A percentile compares a stretch with the other conserved stretches of the same genome.
phyloP scores from a whole-genome alignment of 2,888 invertebrate genomes.

The Notodonta ziczac region DNA sequence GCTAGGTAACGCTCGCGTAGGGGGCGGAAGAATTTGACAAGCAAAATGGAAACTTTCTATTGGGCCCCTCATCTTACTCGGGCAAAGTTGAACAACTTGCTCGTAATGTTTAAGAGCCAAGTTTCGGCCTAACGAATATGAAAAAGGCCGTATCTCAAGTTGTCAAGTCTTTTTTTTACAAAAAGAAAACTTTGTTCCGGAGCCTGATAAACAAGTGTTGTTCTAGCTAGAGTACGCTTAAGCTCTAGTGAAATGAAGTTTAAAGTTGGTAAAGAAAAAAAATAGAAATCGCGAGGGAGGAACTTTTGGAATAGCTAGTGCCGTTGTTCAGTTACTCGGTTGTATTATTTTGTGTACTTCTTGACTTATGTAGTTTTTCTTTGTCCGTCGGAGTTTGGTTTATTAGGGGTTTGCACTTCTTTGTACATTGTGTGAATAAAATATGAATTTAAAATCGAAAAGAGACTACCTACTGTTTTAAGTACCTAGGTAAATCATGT shows the following conservation, averaged over 20 bases:
- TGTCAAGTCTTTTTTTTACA: conserved; percentile 31
- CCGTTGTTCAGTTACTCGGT: conserved; percentile 18
- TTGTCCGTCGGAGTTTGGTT: neutral
- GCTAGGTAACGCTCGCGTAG: conserved; percentile 23
- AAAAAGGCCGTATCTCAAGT: conserved; percentile 42
- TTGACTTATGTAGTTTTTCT: conserved; percentile 11
- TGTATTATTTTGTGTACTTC: conserved; percentile 26
- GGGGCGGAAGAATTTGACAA: conserved; percentile 51
- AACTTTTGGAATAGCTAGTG: conserved; percentile 31
- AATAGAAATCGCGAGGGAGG: conserved; percentile 28
- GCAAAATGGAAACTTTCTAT: conserved; percentile 60
- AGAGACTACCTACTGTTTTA: too few relatives aligned
- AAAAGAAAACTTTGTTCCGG: conserved; percentile 31
- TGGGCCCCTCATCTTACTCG: conserved; percentile 46
- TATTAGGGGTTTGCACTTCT: too few relatives aligned
- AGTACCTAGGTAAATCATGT: too few relatives aligned
- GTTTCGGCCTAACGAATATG: conserved; percentile 46
- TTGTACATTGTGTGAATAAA: too few relatives aligned
- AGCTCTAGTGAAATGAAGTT: conserved; percentile 28
- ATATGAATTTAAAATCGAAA: too few relatives aligned
- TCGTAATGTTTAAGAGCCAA: conserved; percentile 59
- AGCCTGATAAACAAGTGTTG: conserved; percentile 49
- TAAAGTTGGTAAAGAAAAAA: conserved; percentile 34
- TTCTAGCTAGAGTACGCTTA: conserved; percentile 32
- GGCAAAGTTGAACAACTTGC: conserved; percentile 37